Conservation (phyloP, 2,888 invertebrate species). For the Volucella inflata region DNA sequence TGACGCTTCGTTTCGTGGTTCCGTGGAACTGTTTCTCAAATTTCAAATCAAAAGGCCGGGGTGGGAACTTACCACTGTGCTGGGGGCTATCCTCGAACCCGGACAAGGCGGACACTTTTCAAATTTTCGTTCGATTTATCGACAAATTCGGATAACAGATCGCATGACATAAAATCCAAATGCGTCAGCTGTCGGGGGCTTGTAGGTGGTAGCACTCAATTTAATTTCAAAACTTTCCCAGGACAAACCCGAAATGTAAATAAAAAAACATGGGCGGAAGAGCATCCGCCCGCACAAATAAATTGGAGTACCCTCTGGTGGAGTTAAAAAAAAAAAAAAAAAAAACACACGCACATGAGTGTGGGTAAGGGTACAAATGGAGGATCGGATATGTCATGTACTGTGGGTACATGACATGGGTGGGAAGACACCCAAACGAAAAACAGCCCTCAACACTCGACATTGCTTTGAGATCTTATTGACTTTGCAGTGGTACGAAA, state of each 20-base stretch:
- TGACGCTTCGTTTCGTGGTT: no score
- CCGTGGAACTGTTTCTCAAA: no score
- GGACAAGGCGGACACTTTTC: conserved; percentile 51
- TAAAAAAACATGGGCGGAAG: conserved; percentile 12
- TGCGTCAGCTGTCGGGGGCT: background rate
- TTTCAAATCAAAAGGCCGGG: no score
- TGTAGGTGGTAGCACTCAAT: conserved; percentile 32
- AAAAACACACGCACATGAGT: background rate
- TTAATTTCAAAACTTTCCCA: conserved; percentile 58
- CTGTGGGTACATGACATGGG: background rate
- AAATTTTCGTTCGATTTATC: conserved; percentile 57
- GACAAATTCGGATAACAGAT: conserved; percentile 20
- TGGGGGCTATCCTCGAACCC: background rate
- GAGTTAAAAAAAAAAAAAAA: background rate
- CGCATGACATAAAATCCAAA: background rate
- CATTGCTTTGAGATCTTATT: conserved; percentile 41
- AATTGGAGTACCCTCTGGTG: conserved; percentile 3
- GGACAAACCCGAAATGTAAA: background rate
- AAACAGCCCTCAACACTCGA: background rate
- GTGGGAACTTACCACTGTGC: no score
- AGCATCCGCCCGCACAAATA: conserved; percentile 18
- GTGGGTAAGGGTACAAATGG: background rate
- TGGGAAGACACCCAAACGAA: no score
- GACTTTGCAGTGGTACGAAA: no score
- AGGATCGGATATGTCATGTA: background rate